These are phyloP conservation scores for Nothobranchius kuhntae DNA, from an alignment of 2,113 vertebrate species.

Conservation along the genomic window DNA sequence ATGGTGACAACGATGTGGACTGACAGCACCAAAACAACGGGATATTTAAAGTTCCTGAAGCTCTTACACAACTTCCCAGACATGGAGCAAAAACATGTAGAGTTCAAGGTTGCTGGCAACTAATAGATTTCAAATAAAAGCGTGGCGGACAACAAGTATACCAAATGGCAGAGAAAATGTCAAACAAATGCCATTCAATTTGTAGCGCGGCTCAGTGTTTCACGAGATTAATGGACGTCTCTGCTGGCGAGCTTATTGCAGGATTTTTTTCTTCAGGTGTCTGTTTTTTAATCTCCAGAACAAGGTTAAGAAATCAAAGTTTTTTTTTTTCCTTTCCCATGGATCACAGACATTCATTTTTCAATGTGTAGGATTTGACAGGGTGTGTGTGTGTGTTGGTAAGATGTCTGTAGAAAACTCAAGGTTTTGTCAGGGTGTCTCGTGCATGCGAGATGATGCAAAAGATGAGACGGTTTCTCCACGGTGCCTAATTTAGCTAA, in stretches of 20 bases:
- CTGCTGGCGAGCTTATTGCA: constrained; percentile 32
- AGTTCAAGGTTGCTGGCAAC: constrained; percentile 47
- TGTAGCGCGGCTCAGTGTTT: constrained; percentile 47
- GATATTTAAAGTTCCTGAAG: constrained; percentile 25
- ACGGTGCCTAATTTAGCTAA: constrained; percentile 25
- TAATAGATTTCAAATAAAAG: constrained; percentile 64
- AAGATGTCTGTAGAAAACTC: constrained; percentile 29
- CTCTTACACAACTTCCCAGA: constrained; percentile 24
- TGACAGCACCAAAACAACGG: constrained; percentile 44
- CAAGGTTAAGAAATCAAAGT: constrained; percentile 20
- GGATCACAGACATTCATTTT: constrained; percentile 38
- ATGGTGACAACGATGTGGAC: constrained; percentile 33
- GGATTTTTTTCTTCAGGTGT: constrained; percentile 12
- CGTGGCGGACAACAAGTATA: constrained; percentile 48
- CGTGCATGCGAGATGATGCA: constrained; percentile 6
- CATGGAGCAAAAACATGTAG: constrained; percentile 30
- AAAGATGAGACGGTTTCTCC: constrained; percentile 27
- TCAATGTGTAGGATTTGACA: constrained; percentile 9
- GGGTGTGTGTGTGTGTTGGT: constrained; percentile 6
- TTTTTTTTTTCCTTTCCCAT: neutral
- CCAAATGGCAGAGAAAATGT: constrained; percentile 65
- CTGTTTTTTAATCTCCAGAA: constrained; percentile 35
- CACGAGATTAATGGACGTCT: constrained; percentile 44
- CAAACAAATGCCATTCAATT: constrained; percentile 75
- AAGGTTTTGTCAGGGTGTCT: constrained; percentile 56